A percentile compares a stretch with the other conserved stretches of the same genome.
These are phyloP conservation scores for Exephanes ischioxanthus DNA, from an alignment of 2,888 invertebrate genomes.

Conservation along the genomic window DNA sequence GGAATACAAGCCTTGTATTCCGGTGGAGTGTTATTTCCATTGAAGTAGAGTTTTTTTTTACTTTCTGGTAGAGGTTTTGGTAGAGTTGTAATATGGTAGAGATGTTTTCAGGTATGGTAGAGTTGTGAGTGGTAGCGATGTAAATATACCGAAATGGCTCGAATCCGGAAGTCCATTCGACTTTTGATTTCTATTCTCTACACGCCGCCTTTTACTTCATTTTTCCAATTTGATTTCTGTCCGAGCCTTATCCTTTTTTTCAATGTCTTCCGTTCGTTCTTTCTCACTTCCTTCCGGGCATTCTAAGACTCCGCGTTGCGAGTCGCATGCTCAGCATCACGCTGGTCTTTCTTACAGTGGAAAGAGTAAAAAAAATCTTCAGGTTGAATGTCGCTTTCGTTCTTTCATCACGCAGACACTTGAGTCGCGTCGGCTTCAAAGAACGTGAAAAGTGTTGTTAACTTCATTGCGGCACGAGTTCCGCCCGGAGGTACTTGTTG, in stretches of 20 bases:
- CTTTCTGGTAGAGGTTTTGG: too few species aligned
- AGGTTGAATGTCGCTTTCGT: conserved; percentile 53
- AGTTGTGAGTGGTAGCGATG: too few species aligned
- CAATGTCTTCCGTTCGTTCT: not conserved
- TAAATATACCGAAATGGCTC: not conserved
- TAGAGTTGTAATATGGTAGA: too few species aligned
- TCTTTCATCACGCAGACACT: conserved; percentile 57
- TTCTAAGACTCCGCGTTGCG: conserved; percentile 20
- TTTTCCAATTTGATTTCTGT: not conserved
- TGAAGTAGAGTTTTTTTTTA: too few species aligned
- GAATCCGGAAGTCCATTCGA: not conserved
- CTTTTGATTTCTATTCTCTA: not conserved
- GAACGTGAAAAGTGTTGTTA: conserved; percentile 74
- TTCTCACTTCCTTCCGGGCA: conserved; percentile 9
- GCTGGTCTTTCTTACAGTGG: conserved; percentile 17
- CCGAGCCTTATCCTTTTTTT: not conserved
- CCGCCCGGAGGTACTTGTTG: conserved; percentile 50
- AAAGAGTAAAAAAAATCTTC: conserved; percentile 30
- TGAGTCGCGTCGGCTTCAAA: conserved; percentile 68
- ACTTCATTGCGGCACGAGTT: conserved; percentile 71
- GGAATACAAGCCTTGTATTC: too few species aligned
- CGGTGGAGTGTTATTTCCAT: too few species aligned
- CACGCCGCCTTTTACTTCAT: not conserved
- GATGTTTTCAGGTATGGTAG: too few species aligned
- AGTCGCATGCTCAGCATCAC: conserved; percentile 21